Evolutionary conservation across 2,113 vertebrate species (phyloP), one percentile per base, ranked within the genome.

Genomic region (Zapornia atra): DNA sequence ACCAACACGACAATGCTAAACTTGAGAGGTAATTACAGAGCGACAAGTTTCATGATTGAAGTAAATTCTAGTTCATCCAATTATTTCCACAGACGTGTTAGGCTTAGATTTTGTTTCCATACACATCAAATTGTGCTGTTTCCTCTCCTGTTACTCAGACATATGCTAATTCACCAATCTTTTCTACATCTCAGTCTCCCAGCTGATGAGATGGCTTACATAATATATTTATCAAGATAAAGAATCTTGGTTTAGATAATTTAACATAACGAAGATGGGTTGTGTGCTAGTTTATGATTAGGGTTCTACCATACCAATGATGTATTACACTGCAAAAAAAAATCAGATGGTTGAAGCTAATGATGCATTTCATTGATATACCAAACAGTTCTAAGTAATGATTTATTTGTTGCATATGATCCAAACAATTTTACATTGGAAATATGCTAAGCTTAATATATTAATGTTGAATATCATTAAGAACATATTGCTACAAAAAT

Each of bases 211-310:
- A 77, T 18, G 4, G 25, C 24, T 95, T 44, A 63, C 81, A 81
- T 81, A 69, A 87, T 21, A 26, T 68, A 95, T 96, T 93, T 86
- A 88, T 78, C 57, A 94, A 61, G 73, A 48, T 71, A 75, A 82
- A 94, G 69, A 86, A 92, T 51, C 66, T 84, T 87, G 79, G 10
- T 90, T 95, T 94, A 65, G 66, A 86, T 79, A 92, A 91, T 96
- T 92, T 77, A 91, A 46, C 79, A 92, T 94, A 84, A 92, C 51
- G 57, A 96, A 96, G 83, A 63, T 83, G 89, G 50, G 48, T 38
- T 79, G 34, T 50, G 53, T 26, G 42, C 69, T 94, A 73, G 61
- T 82, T 97, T 69, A 89, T 92, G 86, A 85, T 68, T 40, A 91
- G 28, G 34, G 33, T 61, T 86, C 72, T 40, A 82, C 57, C 65